Conservation (phyloP, 2,113 vertebrate genomes). For the Atrichornis clamosus region DNA sequence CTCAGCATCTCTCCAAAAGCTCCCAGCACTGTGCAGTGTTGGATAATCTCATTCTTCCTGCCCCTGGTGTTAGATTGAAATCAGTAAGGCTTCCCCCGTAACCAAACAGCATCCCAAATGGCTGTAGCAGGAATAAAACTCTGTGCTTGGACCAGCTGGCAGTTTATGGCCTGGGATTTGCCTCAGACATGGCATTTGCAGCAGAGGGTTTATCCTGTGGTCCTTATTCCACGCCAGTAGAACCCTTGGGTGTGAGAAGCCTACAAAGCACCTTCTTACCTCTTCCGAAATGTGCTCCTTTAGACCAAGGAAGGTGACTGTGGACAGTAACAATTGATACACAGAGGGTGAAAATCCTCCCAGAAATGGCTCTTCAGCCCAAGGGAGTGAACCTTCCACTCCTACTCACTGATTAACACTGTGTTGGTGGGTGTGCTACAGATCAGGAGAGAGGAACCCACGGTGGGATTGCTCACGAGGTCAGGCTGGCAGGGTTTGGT, state of each 20-base stretch:
- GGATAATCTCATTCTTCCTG: not conserved
- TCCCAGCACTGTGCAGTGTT: not conserved
- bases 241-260: not conserved
- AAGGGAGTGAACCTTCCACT: not conserved
- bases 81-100: not conserved
- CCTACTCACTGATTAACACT: not conserved
- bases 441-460: not conserved
- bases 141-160: not conserved
- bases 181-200: not conserved
- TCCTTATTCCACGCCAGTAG: not conserved
- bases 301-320: not conserved
- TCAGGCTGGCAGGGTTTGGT: not conserved
- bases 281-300: not conserved
- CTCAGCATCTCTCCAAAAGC: not conserved
- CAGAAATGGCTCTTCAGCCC: not conserved
- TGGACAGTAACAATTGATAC: not conserved
- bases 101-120: not conserved
- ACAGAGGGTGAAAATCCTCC: not conserved
- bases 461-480: not conserved
- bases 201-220: not conserved
- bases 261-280: not conserved
- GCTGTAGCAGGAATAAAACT: not conserved
- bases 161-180: not conserved
- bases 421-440: not conserved
- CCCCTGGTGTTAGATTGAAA: not conserved